phyloP scores from a whole-genome alignment of 2,113 vertebrate genomes.

The Rhabdomys dilectus region DNA sequence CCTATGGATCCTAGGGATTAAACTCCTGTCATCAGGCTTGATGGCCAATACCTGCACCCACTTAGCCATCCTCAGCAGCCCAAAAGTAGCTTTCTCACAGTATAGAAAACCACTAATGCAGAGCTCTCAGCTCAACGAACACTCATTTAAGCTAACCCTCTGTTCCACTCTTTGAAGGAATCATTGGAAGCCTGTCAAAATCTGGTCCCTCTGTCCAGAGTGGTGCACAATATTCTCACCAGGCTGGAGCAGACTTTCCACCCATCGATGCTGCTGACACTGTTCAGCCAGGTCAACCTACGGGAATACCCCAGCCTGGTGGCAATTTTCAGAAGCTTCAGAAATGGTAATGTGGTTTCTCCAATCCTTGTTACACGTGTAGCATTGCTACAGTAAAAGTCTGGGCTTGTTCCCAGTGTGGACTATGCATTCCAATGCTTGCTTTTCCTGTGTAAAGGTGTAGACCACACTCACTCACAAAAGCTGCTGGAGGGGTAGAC shows the following conservation, averaged over 20 bases:
- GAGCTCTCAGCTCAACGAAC: background rate
- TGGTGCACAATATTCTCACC: conserved; percentile 73
- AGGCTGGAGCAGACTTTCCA: conserved; percentile 61
- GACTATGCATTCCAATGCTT: rapidly evolving
- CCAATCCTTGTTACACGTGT: background rate
- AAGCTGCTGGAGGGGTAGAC: background rate
- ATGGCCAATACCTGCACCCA: too few species aligned
- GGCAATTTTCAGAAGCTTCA: conserved; percentile 41
- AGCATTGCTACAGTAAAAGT: background rate
- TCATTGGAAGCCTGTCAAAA: conserved; percentile 70
- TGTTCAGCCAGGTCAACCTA: conserved; percentile 69
- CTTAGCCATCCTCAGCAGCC: background rate
- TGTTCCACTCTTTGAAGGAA: conserved; percentile 54
- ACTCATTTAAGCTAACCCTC: background rate
- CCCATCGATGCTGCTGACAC: background rate
- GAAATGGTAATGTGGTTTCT: conserved; percentile 33
- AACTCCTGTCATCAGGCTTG: too few species aligned
- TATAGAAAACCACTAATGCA: background rate
- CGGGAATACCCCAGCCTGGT: conserved; percentile 51
- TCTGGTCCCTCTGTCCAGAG: conserved; percentile 55
- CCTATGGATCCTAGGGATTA: background rate
- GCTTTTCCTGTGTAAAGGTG: background rate
- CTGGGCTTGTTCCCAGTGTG: background rate
- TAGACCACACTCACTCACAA: rapidly evolving
- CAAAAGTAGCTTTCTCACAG: background rate